Evolutionary conservation across 92 coral and sea anemone genomes (phyloP).

Genomic region (Porites divaricata): DNA sequence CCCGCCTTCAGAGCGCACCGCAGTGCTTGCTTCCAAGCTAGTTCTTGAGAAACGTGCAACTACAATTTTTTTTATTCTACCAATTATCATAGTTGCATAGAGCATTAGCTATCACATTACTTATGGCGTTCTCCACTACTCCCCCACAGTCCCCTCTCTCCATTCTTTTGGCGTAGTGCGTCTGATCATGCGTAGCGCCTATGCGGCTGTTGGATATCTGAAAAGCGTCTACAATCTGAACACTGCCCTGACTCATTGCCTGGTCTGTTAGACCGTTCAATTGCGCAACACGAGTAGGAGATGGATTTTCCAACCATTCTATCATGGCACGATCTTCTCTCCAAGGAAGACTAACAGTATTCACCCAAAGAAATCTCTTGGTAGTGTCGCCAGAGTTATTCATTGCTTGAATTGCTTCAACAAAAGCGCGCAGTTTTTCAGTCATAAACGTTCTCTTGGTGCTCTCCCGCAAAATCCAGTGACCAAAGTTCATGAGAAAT

Average conservation of each 20-base stretch:
- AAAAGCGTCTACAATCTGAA: constrained; percentile 94
- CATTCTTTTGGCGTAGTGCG: constrained; percentile 93
- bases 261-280: constrained; percentile 80
- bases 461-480: constrained; percentile 95
- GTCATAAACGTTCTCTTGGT: constrained; percentile 72
- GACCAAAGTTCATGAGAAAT: constrained; percentile 92
- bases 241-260: constrained; percentile 70
- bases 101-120: constrained; percentile 91
- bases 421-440: constrained; percentile 76
- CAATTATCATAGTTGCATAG: constrained; percentile 82
- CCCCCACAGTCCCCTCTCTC: constrained; percentile 94
- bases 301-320: constrained; percentile 95
- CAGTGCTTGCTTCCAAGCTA: too few species aligned
- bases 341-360: constrained; percentile 94
- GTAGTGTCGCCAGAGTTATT: constrained; percentile 52
- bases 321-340: constrained; percentile 90
- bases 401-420: constrained; percentile 75
- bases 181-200: constrained; percentile 94
- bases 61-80: background rate
- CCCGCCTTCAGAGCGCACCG: too few species aligned
- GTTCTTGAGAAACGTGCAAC: background rate
- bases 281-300: constrained; percentile 88
- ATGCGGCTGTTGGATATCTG: constrained; percentile 96
- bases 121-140: constrained; percentile 94
- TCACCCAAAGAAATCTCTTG: constrained; percentile 88